Evolutionary conservation across 1,140 invertebrate genomes (phyloP), one percentile per base, ranked within the genome.

Genomic region (Diabrotica undecimpunctata): DNA sequence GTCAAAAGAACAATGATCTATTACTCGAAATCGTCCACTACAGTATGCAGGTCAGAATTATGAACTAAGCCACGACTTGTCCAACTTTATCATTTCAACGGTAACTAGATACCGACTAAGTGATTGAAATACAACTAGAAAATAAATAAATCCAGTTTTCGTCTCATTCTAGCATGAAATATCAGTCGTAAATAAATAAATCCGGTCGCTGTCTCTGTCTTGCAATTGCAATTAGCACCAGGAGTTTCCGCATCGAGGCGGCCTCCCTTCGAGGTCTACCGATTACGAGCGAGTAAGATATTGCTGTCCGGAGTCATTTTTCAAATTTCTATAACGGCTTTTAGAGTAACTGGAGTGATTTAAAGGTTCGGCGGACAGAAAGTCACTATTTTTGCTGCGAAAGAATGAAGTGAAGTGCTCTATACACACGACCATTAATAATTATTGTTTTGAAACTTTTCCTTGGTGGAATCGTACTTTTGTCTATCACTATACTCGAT

Each of bases 71-170:
- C n/a, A 6, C 8, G 41, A 10, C 41, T 46, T 46, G 41, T 46
- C 41, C 41, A n/a, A n/a, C n/a, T 46, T 46, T 46, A 46, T 46
- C 41, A 46, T 46, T 46, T 46, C 41, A 46, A 46, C 41, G 41
- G 41, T 46, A 46, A 46, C 41, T 46, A 46, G 41, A 46, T 46
- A 46, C 41, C 41, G 41, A 46, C 8, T 46, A 46, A 46, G 41
- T 46, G 41, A 46, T 46, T 46, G 41, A 46, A 46, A 46, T 46
- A 46, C 41, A 46, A 46, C 41, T 4, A 46, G 41, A 46, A 46
- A 46, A 46, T 46, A 46, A 46, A 46, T 46, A 46, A 46, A 46
- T 10, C n/a, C 41, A 46, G n/a, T 25, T 25, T 25, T 4, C 25
- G 25, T 25, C 25, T 25, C 25, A 2, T 25, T 25, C 25, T 25